Evolutionary conservation across 2,113 vertebrate genomes (phyloP).

Genomic region (Psephotus haematonotus): DNA sequence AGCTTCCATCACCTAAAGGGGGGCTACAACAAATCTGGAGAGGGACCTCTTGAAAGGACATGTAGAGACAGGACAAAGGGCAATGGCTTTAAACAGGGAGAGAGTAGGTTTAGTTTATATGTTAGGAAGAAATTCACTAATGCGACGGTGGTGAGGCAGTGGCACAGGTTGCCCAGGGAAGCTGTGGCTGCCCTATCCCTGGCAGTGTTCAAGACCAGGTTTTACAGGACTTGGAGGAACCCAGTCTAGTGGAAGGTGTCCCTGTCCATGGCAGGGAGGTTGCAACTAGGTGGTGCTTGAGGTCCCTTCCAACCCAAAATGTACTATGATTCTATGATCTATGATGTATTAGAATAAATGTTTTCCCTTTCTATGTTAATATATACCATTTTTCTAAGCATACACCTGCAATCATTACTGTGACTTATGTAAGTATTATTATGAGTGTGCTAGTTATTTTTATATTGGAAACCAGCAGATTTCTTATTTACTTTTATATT

Average conservation of each 20-base stretch:
- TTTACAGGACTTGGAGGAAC: background rate
- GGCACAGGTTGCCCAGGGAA: background rate
- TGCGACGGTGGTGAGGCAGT: background rate
- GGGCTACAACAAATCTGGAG: background rate
- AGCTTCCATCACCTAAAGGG: background rate
- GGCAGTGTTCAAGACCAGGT: background rate
- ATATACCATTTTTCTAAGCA: background rate
- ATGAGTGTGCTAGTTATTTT: background rate
- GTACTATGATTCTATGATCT: background rate
- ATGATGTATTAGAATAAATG: background rate
- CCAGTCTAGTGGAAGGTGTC: background rate
- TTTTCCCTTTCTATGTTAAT: background rate
- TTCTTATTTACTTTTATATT: background rate
- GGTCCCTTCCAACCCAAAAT: background rate
- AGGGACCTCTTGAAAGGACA: background rate
- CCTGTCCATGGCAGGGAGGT: fast-evolving
- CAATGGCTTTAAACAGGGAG: background rate
- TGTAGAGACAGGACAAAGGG: background rate
- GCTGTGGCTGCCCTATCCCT: background rate
- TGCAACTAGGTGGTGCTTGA: background rate
- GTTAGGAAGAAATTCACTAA: background rate
- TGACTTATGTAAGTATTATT: background rate
- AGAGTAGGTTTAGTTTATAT: no score
- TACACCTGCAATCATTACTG: background rate
- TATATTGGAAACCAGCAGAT: background rate